Conservation (phyloP, 2,113 vertebrate species). For the Hemichromis elongatus region DNA sequence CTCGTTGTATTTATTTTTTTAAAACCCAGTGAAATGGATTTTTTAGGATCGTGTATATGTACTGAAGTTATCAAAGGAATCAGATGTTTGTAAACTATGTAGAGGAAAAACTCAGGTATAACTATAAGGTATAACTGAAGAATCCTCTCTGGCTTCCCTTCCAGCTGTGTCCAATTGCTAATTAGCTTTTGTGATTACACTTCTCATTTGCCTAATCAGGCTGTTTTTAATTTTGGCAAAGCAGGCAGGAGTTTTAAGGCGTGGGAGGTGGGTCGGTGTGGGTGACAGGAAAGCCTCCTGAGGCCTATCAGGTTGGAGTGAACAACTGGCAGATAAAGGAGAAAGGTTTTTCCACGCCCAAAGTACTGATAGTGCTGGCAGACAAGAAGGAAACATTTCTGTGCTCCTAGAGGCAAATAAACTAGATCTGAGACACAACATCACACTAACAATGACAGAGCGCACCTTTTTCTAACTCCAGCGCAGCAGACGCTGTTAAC, state of each 20-base stretch:
- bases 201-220: constrained; percentile 36
- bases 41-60: not conserved
- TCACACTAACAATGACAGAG: not conserved
- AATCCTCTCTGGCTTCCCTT: not conserved
- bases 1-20: not conserved
- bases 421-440: not conserved
- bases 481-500: not conserved
- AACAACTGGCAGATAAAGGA: not conserved
- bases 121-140: not conserved
- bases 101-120: not conserved
- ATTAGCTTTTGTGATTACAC: constrained; percentile 21
- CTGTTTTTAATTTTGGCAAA: not conserved
- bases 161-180: constrained; percentile 9
- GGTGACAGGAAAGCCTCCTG: not conserved
- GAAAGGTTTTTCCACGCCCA: not conserved
- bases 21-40: not conserved
- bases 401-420: not conserved
- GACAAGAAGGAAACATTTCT: not conserved
- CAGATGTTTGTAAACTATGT: not conserved
- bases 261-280: not conserved
- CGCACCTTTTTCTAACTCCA: not conserved
- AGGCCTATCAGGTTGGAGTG: not conserved
- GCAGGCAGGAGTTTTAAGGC: not conserved
- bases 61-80: not conserved
- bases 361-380: not conserved